A percentile compares a stretch with the other conserved stretches of the same genome.
These are phyloP conservation scores for Acanthoscelides obtectus DNA, from an alignment of 2,888 invertebrate genomes.

Conservation along the genomic window DNA sequence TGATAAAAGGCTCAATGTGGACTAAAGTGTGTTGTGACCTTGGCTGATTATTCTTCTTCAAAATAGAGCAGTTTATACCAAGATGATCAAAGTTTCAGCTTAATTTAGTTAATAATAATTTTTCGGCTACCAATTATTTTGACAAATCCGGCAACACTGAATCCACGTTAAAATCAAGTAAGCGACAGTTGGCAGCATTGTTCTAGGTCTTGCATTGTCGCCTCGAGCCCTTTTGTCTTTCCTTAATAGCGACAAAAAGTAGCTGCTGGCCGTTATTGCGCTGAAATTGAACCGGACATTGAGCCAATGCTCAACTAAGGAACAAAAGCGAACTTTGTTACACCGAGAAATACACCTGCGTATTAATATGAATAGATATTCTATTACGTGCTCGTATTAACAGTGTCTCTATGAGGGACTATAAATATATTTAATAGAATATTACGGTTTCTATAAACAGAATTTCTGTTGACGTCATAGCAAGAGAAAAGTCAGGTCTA, in stretches of 20 bases:
- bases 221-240: neutral
- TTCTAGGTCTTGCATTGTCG: neutral
- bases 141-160: neutral
- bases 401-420: neutral
- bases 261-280: slow-evolving; percentile 17
- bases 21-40: too few relatives aligned
- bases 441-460: neutral
- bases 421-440: neutral
- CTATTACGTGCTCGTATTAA: neutral
- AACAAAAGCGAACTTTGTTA: neutral
- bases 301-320: slow-evolving; percentile 10
- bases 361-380: neutral
- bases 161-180: neutral
- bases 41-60: too few relatives aligned
- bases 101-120: too few relatives aligned
- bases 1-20: too few relatives aligned
- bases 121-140: too few relatives aligned
- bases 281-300: slow-evolving; percentile 20
- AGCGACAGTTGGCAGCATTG: neutral
- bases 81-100: too few relatives aligned
- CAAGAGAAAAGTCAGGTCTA: too few relatives aligned
- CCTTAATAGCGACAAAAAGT: slow-evolving; percentile 25
- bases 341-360: neutral
- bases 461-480: neutral
- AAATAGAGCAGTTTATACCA: too few relatives aligned